Base-by-base conservation (phyloP, 2,113 vertebrate genomes). In the Lutjanus erythropterus region DNA sequence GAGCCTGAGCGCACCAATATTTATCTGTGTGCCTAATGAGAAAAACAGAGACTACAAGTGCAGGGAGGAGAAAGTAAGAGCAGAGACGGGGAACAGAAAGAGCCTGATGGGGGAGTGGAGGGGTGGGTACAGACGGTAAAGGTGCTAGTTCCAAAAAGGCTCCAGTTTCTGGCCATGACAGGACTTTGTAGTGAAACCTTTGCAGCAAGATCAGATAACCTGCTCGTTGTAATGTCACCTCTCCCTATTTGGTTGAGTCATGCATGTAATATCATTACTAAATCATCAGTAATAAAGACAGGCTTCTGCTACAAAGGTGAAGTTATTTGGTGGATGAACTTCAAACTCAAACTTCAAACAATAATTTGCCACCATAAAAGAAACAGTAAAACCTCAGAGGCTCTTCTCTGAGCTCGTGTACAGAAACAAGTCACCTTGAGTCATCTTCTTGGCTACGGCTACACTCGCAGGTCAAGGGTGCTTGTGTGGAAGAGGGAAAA, bases 21-120 rank as follows among this genome's bases (percentile, higher is more conserved):
- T 84, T 91, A 89, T 79, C 50, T n/a, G 53, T 68, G 65, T 15
- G 3, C 29, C 53, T 83, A 88, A 94, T 83, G 88, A 50, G 72
- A 81, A 86, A 86, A 89, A 83, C 91, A 91, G 71, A 50, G 68
- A 52, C 68, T 1, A 12, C 65, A 61, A 29, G 33, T 49, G 52
- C 21, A 46, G 37, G 68, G 27, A 76, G 64, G 53, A 71, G 75
- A 71, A 60, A 47, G 76, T 68, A 56, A 52, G 66, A 85, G 46
- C 19, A 9, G 2, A 50, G 12, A 21, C n/a, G n/a, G n/a, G n/a
- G n/a, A n/a, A 33, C 39, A 46, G 49, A 18, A 6, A 25, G 41
- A 29, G 69, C 14, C 1, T 59, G 14, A 1, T n/a, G n/a, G n/a
- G n/a, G n/a, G n/a, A n/a, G n/a, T n/a, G n/a, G 23, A 6, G 2